Conservation (phyloP, 2,113 vertebrate genomes). For the Pteronura brasiliensis region DNA sequence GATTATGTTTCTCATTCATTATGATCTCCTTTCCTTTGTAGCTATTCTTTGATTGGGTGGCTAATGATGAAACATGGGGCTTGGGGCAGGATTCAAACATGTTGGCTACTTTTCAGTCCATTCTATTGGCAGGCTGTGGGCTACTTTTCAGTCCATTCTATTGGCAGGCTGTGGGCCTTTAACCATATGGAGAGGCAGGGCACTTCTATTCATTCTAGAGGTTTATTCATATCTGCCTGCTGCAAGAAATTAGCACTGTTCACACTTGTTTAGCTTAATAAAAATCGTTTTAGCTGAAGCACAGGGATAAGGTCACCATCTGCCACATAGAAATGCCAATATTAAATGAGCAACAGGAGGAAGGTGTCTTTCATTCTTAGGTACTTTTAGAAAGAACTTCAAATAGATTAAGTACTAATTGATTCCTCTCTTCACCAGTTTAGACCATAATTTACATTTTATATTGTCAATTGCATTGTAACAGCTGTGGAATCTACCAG, state of each 20-base stretch:
- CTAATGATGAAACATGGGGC: conserved; percentile 59
- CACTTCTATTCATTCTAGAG: conserved; percentile 80
- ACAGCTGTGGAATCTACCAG: background rate
- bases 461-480: conserved; percentile 56
- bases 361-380: conserved; percentile 73
- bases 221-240: conserved; percentile 85
- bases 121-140: conserved; percentile 77
- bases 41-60: conserved; percentile 43
- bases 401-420: conserved; percentile 64
- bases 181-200: conserved; percentile 84
- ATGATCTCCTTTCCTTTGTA: conserved; percentile 9
- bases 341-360: conserved; percentile 82
- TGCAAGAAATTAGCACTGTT: conserved; percentile 90
- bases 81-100: conserved; percentile 43
- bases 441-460: conserved; percentile 65
- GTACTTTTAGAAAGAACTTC: conserved; percentile 74
- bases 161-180: conserved; percentile 77
- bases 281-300: conserved; percentile 90
- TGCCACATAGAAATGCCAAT: conserved; percentile 88
- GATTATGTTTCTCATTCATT: conserved; percentile 12
- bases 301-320: conserved; percentile 90
- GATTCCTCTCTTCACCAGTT: conserved; percentile 63
- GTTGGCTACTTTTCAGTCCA: conserved; percentile 74
- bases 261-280: conserved; percentile 94
- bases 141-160: conserved; percentile 75